Conservation (phyloP, 2,113 vertebrate genomes). For the Strix aluco region DNA sequence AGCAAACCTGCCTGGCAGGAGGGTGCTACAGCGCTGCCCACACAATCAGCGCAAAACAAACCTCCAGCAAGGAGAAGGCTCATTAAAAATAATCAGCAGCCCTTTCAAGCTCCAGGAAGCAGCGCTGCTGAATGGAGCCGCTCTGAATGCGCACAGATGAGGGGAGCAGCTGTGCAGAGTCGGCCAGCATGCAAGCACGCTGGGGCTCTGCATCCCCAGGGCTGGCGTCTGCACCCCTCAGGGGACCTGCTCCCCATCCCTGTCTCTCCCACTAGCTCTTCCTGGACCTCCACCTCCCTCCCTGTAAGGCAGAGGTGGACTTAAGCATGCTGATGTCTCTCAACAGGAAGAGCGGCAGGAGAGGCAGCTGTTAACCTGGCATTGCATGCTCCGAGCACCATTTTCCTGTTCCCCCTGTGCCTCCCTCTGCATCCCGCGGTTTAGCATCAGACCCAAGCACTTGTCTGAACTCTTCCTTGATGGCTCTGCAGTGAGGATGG, state of each 20-base stretch:
- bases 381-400: rapidly evolving
- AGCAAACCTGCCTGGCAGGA: neutral
- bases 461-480: neutral
- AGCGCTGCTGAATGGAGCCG: neutral
- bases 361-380: rapidly evolving
- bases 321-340: neutral
- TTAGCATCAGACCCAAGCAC: neutral
- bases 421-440: neutral
- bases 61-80: neutral
- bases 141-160: neutral
- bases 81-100: neutral
- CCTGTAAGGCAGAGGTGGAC: neutral
- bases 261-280: neutral
- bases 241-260: neutral
- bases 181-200: rapidly evolving
- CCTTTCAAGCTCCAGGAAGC: neutral
- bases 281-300: neutral
- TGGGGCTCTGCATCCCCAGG: rapidly evolving
- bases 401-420: neutral
- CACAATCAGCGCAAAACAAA: neutral
- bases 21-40: neutral
- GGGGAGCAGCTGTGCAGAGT: neutral
- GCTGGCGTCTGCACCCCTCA: neutral
- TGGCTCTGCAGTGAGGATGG: neutral
- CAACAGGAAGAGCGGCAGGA: neutral